Conservation (phyloP, 1,140 invertebrate species). For the Panulirus ornatus region DNA sequence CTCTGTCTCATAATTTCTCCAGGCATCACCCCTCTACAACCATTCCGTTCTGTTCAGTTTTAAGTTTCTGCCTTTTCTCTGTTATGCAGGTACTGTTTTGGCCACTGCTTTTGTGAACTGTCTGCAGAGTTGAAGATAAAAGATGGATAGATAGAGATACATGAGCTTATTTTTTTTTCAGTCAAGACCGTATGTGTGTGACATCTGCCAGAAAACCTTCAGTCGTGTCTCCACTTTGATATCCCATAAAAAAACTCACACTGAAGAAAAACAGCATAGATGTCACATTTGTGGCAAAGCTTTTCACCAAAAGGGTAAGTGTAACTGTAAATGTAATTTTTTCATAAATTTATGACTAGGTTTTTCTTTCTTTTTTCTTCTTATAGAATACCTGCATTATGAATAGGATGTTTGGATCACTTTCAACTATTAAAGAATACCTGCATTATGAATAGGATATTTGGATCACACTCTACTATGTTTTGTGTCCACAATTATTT, state of each 20-base stretch:
- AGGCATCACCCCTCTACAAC: too few relatives aligned
- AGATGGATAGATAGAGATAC: too few relatives aligned
- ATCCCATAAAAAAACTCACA: conserved; percentile 85
- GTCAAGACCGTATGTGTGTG: conserved; percentile 84
- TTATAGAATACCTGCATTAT: not conserved
- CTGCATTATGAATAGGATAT: not conserved
- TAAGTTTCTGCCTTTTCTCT: too few relatives aligned
- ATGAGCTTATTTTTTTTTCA: conserved; percentile 34
- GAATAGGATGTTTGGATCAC: not conserved
- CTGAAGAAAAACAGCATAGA: conserved; percentile 85
- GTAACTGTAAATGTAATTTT: not conserved
- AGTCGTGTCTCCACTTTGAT: conserved; percentile 87
- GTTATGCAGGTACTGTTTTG: too few relatives aligned
- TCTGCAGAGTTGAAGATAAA: too few relatives aligned
- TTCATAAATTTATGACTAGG: not conserved
- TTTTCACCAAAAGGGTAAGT: conserved; percentile 87
- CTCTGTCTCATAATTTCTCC: too few relatives aligned
- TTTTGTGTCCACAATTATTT: not conserved
- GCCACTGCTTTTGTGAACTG: too few relatives aligned
- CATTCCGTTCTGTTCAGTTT: too few relatives aligned
- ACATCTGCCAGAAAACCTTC: conserved; percentile 87
- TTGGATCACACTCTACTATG: not conserved
- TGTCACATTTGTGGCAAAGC: conserved; percentile 86
- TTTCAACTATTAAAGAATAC: not conserved
- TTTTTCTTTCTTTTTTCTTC: not conserved